phyloP scores from a whole-genome alignment of 2,113 vertebrate genomes.

The Aplodontia rufa region DNA sequence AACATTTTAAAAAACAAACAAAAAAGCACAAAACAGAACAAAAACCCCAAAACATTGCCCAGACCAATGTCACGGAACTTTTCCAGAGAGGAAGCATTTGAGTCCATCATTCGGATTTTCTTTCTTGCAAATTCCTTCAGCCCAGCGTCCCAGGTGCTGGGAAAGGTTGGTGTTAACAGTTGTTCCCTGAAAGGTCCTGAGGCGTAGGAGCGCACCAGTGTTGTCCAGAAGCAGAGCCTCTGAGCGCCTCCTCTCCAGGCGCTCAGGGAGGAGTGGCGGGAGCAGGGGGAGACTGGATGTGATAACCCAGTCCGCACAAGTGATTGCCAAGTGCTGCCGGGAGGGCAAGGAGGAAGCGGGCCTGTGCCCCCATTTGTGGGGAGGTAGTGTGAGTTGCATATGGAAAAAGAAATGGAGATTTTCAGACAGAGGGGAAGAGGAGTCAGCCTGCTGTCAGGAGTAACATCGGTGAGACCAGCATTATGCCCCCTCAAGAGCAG shows the following conservation, averaged over 20 bases:
- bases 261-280: too few species aligned
- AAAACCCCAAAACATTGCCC: background rate
- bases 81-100: background rate
- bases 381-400: background rate
- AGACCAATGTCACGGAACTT: background rate
- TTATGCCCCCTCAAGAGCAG: too few species aligned
- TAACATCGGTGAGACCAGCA: background rate
- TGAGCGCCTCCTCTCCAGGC: background rate
- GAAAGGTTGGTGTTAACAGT: background rate
- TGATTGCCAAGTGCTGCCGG: background rate
- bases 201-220: too few species aligned
- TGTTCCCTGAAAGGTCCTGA: background rate
- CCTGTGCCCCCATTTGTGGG: background rate
- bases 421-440: background rate
- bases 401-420: background rate
- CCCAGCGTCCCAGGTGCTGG: background rate
- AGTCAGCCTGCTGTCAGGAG: background rate
- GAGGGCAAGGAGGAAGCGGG: background rate
- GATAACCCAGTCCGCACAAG: background rate
- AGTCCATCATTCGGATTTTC: background rate
- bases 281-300: background rate
- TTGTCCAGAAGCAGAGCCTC: background rate
- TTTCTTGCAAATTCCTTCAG: background rate
- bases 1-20: too few species aligned
- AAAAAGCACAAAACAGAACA: too few species aligned